phyloP scores from a whole-genome alignment of 1,140 invertebrate species.

The Aphidius ervi region DNA sequence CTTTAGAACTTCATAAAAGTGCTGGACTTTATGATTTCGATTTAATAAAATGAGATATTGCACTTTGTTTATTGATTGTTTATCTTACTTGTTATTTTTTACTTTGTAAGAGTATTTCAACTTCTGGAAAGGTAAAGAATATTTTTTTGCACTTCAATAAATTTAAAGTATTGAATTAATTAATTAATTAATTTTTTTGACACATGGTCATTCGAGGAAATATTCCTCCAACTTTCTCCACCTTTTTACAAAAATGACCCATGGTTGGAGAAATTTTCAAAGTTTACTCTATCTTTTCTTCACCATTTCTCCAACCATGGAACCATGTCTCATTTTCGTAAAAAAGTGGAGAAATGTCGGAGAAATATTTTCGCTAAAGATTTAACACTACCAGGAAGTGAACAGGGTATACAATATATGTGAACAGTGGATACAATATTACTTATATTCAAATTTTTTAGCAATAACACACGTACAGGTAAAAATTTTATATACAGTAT shows the following conservation, averaged over 20 bases:
- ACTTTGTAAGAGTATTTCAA: slow-evolving; percentile 96
- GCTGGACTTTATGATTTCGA: slow-evolving; percentile 83
- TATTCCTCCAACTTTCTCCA: no score
- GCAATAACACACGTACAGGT: slow-evolving; percentile 83
- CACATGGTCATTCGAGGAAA: slow-evolving; percentile 59
- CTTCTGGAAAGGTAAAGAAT: slow-evolving; percentile 84
- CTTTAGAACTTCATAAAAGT: slow-evolving; percentile 83
- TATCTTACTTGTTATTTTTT: slow-evolving; percentile 96
- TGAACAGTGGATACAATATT: slow-evolving; percentile 83
- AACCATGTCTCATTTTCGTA: no score
- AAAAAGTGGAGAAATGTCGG: no score
- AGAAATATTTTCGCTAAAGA: slow-evolving; percentile 49
- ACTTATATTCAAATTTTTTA: slow-evolving; percentile 88
- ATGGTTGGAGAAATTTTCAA: no score
- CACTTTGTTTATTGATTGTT: slow-evolving; percentile 81
- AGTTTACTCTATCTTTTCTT: no score
- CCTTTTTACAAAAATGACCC: no score
- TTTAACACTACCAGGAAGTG: slow-evolving; percentile 90
- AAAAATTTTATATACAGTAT: slow-evolving; percentile 27
- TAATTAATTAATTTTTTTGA: slow-evolving; percentile 70
- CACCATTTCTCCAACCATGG: no score
- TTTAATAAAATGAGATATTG: slow-evolving; percentile 84
- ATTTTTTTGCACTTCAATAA: not conserved
- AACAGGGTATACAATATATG: slow-evolving; percentile 84
- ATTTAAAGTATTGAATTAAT: no score